A percentile compares a stretch with the other conserved stretches of the same genome.
Conservation (phyloP, 1,140 invertebrate genomes). For the Glomeris maerens region DNA sequence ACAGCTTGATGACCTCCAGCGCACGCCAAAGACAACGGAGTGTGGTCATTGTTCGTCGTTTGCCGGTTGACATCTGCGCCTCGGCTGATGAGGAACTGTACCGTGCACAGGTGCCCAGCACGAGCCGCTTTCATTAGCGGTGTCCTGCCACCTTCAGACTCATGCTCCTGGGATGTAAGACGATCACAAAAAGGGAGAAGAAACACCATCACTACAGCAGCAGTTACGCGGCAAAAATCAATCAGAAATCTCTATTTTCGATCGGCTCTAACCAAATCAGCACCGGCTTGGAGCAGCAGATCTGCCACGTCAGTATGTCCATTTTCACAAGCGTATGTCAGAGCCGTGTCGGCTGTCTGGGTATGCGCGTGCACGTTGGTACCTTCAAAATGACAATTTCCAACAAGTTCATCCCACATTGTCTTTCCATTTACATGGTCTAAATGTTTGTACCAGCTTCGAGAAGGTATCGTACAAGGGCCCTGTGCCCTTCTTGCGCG, state of each 20-base stretch:
- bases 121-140: slow-evolving; percentile 98
- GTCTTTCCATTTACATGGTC: too few relatives aligned
- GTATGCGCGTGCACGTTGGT: slow-evolving; percentile 89
- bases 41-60: slow-evolving; percentile 96
- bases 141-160: slow-evolving; percentile 84
- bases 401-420: too few relatives aligned
- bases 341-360: slow-evolving; percentile 88
- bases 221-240: too few relatives aligned
- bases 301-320: slow-evolving; percentile 87
- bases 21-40: slow-evolving; percentile 90
- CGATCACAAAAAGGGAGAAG: slow-evolving; percentile 13
- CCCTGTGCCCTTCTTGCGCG: slow-evolving; percentile 71
- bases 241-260: too few relatives aligned
- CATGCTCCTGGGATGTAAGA: slow-evolving; percentile 50
- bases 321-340: slow-evolving; percentile 94
- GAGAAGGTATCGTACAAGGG: slow-evolving; percentile 51
- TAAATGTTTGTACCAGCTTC: slow-evolving; percentile 48
- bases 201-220: background rate
- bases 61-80: slow-evolving; percentile 77
- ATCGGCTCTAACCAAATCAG: slow-evolving; percentile 66
- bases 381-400: too few relatives aligned
- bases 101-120: slow-evolving; percentile 95
- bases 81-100: slow-evolving; percentile 86
- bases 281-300: slow-evolving; percentile 69
- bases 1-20: slow-evolving; percentile 85